Evolutionary conservation across 2,113 vertebrate genomes (phyloP), one percentile per base, ranked within the genome.

Genomic region (Lepisosteus osseus): DNA sequence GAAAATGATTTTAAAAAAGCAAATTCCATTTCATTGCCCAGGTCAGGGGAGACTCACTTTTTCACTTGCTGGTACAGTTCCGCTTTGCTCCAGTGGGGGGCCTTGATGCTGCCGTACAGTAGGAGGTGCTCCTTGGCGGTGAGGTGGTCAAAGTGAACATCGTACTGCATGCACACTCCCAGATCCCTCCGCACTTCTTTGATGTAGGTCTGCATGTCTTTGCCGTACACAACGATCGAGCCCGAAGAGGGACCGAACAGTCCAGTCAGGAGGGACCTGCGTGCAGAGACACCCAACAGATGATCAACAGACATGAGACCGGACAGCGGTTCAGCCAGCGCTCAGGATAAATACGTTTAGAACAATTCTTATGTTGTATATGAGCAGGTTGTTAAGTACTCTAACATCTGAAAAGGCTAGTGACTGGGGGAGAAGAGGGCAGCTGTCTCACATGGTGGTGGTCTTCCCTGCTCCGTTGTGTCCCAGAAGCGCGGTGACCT

Each of bases 391-490:
- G 29, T 29, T 29, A 29, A 55, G 7, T 43, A 57, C 13, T 42
- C 3, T 29, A 56, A 14, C 11, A 44, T 11, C 4, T 61, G 11
- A 68, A 13, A 54, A n/a, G 8, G 40, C 3, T 8, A 42, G 43
- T 43, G 7, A 45, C 40, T 9, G 40, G 63, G 13, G 13, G 12
- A 9, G n/a, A 56, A 56, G 3, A 71, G 29, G 29, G 29, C 29
- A 29, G 61, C 17, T 56, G 40, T 40, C 89, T 2, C 84, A 99
- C 97, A 99, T 98, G 68, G 97, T 97, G 2, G 97, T 99, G 4
- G 97, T 99, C 88, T 99, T 99, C 61, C 97, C 97, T 0, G 97
- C 97, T 83, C 97, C 97, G 2, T 99, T 99, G 86, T 97, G 97
- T 2, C 97, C 97, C 29, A 99, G 88, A 87, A 99, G 82, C 43